Base-by-base conservation (phyloP, 2,888 invertebrate species). In the Cryptus armator region DNA sequence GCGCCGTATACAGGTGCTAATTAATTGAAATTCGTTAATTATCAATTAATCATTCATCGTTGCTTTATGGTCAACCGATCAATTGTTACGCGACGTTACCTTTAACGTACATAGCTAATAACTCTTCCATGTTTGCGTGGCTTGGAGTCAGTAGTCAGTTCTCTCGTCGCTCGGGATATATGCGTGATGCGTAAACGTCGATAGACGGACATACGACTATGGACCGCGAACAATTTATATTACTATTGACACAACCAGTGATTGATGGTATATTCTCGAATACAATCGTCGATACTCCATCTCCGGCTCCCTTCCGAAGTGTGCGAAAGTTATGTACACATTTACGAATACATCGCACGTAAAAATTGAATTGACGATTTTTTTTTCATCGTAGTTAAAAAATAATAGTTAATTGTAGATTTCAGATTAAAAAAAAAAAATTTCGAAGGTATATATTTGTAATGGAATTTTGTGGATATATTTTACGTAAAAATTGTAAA, bases 201-300 rank as follows among this genome's bases (percentile, higher is more conserved):
- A 80, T 71, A 78, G 46, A 46, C 29, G 56, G 67, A 83, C 43
- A 67, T 16, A 68, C 83, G 72, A 70, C 51, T 64, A 79, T 75
- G 56, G 64, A 83, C 48, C 64, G 44, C 74, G 64, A 75, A 48
- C 70, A 62, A 75, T 80, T 53, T 79, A 75, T 67, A 66, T 44
- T 56, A 59, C 24, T 56, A 68, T 43, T 62, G 48, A 64, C 72
- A 16, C 48, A 70, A 48, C 59, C 72, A 37, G 72, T 46, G 83
- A 76, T 76, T 46, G 46, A 77, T 29, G 46, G 82, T 74, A 37
- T 46, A 43, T 29, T 19, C 44, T 37, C 19, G 12, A 37, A 46
- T 9, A 37, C 37, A 24, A 24, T 24, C 3, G 24, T 24, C 24
- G 24, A 24, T 24, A 24, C 3, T 24, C 24, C 24, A 24, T 24